Evolutionary conservation across 2,113 vertebrate species (phyloP).

Genomic region (Merops nubicus): DNA sequence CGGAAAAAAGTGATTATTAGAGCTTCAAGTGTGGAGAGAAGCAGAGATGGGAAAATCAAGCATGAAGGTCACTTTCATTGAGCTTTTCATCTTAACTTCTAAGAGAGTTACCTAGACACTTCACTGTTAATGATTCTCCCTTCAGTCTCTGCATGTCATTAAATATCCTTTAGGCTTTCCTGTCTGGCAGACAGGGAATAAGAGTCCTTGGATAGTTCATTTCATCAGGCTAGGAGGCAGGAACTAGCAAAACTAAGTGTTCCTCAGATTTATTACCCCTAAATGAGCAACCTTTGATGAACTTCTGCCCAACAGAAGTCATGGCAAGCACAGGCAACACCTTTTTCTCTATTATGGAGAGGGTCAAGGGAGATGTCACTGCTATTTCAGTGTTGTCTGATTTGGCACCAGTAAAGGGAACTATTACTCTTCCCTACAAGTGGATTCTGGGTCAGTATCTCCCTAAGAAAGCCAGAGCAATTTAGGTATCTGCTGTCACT

Average conservation of each 20-base stretch:
- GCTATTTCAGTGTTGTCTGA: not conserved
- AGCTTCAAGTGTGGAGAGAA: not conserved
- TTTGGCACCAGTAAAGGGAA: not conserved
- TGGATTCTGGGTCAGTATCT: not conserved
- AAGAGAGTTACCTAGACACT: not conserved
- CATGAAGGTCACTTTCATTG: not conserved
- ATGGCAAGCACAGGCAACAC: not conserved
- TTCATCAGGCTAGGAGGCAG: not conserved
- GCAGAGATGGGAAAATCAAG: not conserved
- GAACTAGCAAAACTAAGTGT: not conserved
- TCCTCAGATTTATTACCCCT: slow-evolving; percentile 4
- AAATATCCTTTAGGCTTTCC: not conserved
- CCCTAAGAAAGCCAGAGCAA: not conserved
- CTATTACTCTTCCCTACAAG: not conserved
- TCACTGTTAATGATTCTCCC: not conserved
- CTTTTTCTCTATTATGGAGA: not conserved
- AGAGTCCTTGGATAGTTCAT: not conserved
- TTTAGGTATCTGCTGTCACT: not conserved
- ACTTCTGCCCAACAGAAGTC: not conserved
- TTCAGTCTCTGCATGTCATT: not conserved
- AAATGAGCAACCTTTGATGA: not conserved
- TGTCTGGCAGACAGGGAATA: not conserved
- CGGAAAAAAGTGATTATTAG: not conserved
- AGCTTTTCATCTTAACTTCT: slow-evolving; percentile 36
- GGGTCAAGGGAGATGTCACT: not conserved